These are phyloP conservation scores for Micoletzkya japonica DNA, from an alignment of 2,888 invertebrate genomes.

Conservation along the genomic window DNA sequence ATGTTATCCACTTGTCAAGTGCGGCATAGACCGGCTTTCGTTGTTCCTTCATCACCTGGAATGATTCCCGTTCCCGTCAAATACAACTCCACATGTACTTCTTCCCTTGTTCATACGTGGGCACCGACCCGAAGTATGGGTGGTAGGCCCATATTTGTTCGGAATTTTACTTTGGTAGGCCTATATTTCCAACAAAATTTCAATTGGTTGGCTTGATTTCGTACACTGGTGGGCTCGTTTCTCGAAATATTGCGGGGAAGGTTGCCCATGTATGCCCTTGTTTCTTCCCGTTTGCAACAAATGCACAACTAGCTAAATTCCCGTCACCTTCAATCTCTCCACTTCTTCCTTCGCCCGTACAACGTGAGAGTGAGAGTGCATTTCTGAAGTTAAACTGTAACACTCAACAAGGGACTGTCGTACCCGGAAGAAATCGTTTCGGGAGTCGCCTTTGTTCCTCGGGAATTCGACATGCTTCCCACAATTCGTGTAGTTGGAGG, in stretches of 20 bases:
- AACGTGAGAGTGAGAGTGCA: constrained; percentile 18
- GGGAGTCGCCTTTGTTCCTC: constrained; percentile 5
- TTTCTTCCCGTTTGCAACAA: no score
- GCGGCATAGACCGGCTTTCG: constrained; percentile 10
- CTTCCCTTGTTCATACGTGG: no score
- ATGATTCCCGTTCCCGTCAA: not conserved
- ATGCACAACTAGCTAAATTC: no score
- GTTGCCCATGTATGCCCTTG: no score
- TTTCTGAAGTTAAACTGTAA: constrained; percentile 13
- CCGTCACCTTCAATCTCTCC: constrained; percentile 5
- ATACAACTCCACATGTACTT: not conserved
- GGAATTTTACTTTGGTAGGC: no score
- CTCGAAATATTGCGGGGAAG: no score
- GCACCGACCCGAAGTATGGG: no score
- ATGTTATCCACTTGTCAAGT: constrained; percentile 15
- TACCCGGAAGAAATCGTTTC: constrained; percentile 25
- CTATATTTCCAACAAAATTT: no score
- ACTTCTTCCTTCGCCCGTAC: constrained; percentile 6
- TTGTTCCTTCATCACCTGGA: constrained; percentile 18
- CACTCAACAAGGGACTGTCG: not conserved
- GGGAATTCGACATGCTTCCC: constrained; percentile 17
- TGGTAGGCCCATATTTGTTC: no score
- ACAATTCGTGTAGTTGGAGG: constrained; percentile 24
- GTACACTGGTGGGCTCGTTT: no score
- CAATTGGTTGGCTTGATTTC: no score